Percentiles rank a stretch among this genome's conserved stretches.
These are phyloP conservation scores for Zapus hudsonius DNA, from an alignment of 2,113 vertebrate genomes.

Conservation along the genomic window DNA sequence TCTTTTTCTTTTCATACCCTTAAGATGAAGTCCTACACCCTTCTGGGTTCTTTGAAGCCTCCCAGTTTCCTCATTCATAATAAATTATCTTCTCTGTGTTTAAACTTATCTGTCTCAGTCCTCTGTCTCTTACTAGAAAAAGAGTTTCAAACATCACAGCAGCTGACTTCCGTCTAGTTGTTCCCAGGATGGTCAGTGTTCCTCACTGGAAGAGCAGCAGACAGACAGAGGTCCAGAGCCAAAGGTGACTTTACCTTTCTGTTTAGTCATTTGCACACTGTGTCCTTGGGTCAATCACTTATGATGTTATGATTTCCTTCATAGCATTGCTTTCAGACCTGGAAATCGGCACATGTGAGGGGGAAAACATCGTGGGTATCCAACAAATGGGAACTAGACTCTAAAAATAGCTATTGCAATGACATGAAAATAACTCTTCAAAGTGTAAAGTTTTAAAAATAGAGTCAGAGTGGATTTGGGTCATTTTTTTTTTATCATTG, in stretches of 20 bases:
- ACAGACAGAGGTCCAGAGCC: not conserved
- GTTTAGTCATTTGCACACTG: not conserved
- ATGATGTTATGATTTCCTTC: not conserved
- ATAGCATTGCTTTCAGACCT: conserved; percentile 23
- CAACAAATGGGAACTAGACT: conserved; percentile 15
- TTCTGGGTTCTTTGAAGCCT: conserved; percentile 13
- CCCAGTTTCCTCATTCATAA: not conserved
- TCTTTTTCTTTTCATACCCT: not conserved
- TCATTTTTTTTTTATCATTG: not conserved
- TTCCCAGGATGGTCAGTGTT: not conserved
- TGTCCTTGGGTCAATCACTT: not conserved
- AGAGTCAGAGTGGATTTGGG: not conserved
- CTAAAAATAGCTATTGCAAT: conserved; percentile 54
- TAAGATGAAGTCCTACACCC: not conserved
- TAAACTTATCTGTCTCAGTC: not conserved
- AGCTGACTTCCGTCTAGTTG: not conserved
- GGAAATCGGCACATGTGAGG: conserved; percentile 9
- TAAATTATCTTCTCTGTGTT: not conserved
- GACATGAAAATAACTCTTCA: conserved; percentile 1
- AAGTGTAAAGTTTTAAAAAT: not conserved
- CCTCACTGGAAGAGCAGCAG: not conserved
- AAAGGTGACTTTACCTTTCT: not conserved
- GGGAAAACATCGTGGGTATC: not conserved
- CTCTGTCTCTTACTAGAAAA: not conserved
- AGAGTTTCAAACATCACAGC: not conserved